Evolutionary conservation across 1,140 invertebrate species (phyloP), one percentile per base, ranked within the genome.

Genomic region (Aphidius gifuensis): DNA sequence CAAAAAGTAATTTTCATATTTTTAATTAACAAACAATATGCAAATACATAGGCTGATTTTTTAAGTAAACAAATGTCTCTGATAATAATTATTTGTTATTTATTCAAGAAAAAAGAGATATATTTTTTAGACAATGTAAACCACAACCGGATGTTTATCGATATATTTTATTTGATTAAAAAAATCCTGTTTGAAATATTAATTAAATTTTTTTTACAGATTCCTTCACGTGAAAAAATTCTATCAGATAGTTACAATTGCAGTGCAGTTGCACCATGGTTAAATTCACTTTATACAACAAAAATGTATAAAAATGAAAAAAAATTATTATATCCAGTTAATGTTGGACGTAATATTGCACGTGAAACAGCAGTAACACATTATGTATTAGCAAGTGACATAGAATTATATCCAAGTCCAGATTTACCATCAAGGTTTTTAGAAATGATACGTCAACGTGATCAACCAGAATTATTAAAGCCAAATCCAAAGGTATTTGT

Each of bases 341-440:
- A 96, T 73, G 90, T 94, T 1, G 92, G 90, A 0, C 80, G 93
- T 8, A 95, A 96, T 73, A 85, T 95, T 9, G 93, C 92, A 0
- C 82, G 93, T 8, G 90, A 93, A 70, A 85, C 87, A 7, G 89
- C 93, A 7, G 79, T 88, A 32, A 94, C 94, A 9, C 86, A 93
- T 74, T 93, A 89, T 75, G 85, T 97, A 45, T 83, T 96, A 61
- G 88, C 92, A 6, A 92, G 91, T 9, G 93, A 95, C 74, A 92
- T 94, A 66, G 92, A 95, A 75, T 83, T 95, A 46, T 94, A 94
- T 77, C 92, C 93, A 11, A 93, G 88, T 82, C 89, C 91, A 9
- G 86, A 89, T 68, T 74, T 93, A 61, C 88, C 90, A 21, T 80
- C 83, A 6, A 86, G 87, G 69, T 94, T 94, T 73, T 81, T 93